Base-by-base conservation (phyloP, 53 echinoderm and acorn worm genomes). In the Luidia sarsii region DNA sequence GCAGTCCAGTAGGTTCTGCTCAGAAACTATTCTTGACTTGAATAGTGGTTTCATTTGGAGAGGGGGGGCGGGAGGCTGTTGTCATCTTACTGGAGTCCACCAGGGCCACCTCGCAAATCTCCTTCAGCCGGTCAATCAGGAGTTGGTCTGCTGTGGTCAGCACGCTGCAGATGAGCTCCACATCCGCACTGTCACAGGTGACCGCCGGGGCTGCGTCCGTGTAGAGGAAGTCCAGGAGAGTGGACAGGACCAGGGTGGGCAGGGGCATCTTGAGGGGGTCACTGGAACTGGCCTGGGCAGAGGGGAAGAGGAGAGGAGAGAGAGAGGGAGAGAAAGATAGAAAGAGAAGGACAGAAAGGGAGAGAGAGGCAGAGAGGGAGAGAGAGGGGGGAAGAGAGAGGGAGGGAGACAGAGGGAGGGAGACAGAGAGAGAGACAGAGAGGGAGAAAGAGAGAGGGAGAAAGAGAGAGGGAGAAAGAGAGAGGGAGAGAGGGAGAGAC, bases 131-230 rank as follows among this genome's bases (percentile, higher is more conserved):
- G 3, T 89, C 80, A 13, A 94, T 80, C 27, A 97, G 75, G 7
- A 97, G 89, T 50, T 97, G 97, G 37, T 97, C 97, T 1, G 92
- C 89, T 1, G 88, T 89, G 54, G 87, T 86, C 2, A 97, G 79
- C 21, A 86, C 57, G 67, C 89, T 94, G 45, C 97, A 97, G 34
- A 97, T 51, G 3, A 97, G 61, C 53, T 94, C 93, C 31, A 97
- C 79, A 30, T 94, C 92, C 3, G 87, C 84, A 35, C 83, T 81
- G 19, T 68, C 50, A n/a, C n/a, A n/a, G 33, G 45, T 48, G 21
- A 94, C 57, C 25, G 37, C 64, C 6, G 83, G 89, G 14, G 91
- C 88, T 27, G 80, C 75, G 48, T 91, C 91, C 24, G 86, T 91
- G 89, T 97, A 97, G 64, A 97, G 67, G 64, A 83, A 97, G 57